A percentile compares a stretch with the other conserved stretches of the same genome.
phyloP scores from a whole-genome alignment of 2,113 vertebrate species.

The Urocynchramus pylzowi region DNA sequence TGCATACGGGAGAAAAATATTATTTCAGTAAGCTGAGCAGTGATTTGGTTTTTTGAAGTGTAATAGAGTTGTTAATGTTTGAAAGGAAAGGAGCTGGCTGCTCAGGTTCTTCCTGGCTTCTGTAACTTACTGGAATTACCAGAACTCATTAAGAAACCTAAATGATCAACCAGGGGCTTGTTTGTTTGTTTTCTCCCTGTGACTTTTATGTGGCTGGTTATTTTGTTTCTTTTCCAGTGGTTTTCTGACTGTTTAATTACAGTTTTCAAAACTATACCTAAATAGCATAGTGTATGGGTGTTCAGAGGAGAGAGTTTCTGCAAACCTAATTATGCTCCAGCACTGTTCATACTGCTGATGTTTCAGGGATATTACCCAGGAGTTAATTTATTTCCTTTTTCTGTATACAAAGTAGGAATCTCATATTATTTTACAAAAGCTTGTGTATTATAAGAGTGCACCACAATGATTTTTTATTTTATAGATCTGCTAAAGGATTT shows the following conservation, averaged over 20 bases:
- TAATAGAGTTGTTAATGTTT: constrained; percentile 2
- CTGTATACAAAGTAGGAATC: neutral
- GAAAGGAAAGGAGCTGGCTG: neutral
- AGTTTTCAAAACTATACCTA: constrained; percentile 6
- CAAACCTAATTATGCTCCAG: constrained; percentile 21
- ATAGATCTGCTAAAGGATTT: neutral
- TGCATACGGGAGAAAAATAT: neutral
- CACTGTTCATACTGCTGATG: neutral
- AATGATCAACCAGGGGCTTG: neutral
- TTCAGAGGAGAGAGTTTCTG: constrained; percentile 5
- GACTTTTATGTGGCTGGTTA: constrained; percentile 19
- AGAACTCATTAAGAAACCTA: constrained; percentile 14
- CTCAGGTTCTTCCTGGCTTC: neutral
- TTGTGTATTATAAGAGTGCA: neutral
- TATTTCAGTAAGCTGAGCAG: neutral
- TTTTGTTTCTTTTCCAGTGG: constrained; percentile 31
- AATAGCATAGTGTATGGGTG: constrained; percentile 20
- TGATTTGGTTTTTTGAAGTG: neutral
- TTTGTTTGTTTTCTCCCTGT: constrained; percentile 37
- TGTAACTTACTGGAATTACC: neutral
- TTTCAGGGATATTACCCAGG: neutral
- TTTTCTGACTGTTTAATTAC: constrained; percentile 52
- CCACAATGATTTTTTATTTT: neutral
- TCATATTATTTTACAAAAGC: neutral
- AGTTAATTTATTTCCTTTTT: constrained; percentile 25